phyloP scores from a whole-genome alignment of 2,113 vertebrate species.

The Heptranchias perlo region DNA sequence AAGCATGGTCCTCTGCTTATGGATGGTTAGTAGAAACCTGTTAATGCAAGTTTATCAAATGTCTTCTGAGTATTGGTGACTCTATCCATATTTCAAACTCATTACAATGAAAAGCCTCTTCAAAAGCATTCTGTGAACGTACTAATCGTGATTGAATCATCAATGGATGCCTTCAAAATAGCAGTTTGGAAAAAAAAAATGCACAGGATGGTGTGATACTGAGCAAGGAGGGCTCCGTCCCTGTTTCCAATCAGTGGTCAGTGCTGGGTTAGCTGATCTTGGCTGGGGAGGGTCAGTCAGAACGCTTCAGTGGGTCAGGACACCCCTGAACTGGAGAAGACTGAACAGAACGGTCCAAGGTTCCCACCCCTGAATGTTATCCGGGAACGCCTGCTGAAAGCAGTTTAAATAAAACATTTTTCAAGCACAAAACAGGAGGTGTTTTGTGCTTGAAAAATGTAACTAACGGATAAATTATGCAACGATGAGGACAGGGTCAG shows the following conservation, averaged over 20 bases:
- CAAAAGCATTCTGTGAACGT: background rate
- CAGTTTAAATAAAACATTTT: background rate
- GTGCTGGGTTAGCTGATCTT: background rate
- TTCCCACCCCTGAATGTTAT: background rate
- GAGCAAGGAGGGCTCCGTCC: background rate
- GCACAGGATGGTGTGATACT: background rate
- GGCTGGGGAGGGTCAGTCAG: background rate
- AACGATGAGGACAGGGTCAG: background rate
- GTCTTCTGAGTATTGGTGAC: too few relatives aligned
- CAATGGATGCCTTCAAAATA: background rate
- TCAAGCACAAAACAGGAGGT: background rate
- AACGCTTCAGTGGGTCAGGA: background rate
- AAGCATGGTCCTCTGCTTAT: too few relatives aligned
- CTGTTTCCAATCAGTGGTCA: background rate
- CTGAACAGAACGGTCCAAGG: background rate
- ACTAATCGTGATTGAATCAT: background rate
- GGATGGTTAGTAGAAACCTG: background rate
- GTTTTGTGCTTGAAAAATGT: background rate
- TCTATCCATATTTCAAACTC: background rate
- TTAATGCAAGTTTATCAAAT: too few relatives aligned
- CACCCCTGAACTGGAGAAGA: background rate
- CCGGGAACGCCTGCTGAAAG: background rate
- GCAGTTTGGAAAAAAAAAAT: background rate
- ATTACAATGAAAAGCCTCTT: background rate
- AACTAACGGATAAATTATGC: background rate